A percentile compares a stretch with the other conserved stretches of the same genome.
phyloP scores from a whole-genome alignment of 2,797 vertebrate genomes.

The Pagetopsis macropterus region DNA sequence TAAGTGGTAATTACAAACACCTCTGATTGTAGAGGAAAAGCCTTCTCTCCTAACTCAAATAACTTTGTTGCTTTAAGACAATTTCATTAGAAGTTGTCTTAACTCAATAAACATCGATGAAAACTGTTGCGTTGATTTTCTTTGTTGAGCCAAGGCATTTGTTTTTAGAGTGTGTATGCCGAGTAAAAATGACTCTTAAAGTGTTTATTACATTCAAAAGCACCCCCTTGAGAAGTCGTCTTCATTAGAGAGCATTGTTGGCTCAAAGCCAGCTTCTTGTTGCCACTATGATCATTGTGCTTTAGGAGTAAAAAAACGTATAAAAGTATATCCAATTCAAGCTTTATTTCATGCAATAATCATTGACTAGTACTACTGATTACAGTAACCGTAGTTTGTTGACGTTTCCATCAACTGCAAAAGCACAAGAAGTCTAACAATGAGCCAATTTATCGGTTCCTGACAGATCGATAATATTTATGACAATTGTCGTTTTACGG shows the following conservation, averaged over 20 bases:
- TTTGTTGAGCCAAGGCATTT: too few relatives aligned
- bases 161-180: not conserved
- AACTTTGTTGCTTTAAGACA: too few relatives aligned
- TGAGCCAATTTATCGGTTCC: not conserved
- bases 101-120: too few relatives aligned
- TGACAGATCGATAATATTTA: not conserved
- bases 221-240: conserved; percentile 48
- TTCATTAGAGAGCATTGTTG: conserved; percentile 69
- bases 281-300: conserved; percentile 50
- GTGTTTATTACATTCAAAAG: conserved; percentile 57
- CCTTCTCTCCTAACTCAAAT: too few relatives aligned
- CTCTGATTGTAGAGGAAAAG: too few relatives aligned
- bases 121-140: too few relatives aligned
- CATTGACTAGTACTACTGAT: conserved; percentile 32
- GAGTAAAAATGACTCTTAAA: conserved; percentile 43
- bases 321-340: conserved; percentile 31
- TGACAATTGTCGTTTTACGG: not conserved
- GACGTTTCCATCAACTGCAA: too few relatives aligned
- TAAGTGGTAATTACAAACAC: too few relatives aligned
- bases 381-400: conserved; percentile 3
- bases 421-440: not conserved
- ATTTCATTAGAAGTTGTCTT: too few relatives aligned
- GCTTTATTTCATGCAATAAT: conserved; percentile 52
- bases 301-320: conserved; percentile 3
- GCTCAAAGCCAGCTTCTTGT: conserved; percentile 48